A percentile compares a stretch with the other conserved stretches of the same genome.
Evolutionary conservation across 1,140 invertebrate species (phyloP).

Genomic region (Macrocentrus cingulum): DNA sequence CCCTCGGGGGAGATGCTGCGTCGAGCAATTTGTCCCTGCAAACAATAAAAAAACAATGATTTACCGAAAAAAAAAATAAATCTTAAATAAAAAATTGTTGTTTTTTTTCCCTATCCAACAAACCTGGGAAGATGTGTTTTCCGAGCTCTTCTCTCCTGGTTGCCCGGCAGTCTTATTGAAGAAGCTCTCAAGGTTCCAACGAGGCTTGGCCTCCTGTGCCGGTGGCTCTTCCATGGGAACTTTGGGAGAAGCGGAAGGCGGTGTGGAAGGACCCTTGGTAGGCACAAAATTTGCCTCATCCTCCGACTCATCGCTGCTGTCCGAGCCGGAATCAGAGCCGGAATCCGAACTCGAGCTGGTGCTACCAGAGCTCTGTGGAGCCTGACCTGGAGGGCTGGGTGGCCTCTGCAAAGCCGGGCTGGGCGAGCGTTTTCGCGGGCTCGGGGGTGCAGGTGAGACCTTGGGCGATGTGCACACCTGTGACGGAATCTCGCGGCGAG

Average conservation of each 20-base stretch:
- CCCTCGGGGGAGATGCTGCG: constrained; percentile 28
- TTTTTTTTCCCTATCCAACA: neutral
- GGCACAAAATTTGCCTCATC: constrained; percentile 45
- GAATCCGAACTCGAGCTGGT: constrained; percentile 59
- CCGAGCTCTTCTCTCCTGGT: constrained; percentile 38
- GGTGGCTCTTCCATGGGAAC: constrained; percentile 46
- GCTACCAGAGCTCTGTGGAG: constrained; percentile 49
- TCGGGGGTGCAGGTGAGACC: constrained; percentile 29
- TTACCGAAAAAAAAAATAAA: constrained; percentile 19
- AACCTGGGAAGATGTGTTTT: constrained; percentile 45
- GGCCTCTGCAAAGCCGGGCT: constrained; percentile 36
- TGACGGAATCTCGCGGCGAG: neutral
- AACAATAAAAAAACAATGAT: constrained; percentile 5
- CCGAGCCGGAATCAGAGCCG: constrained; percentile 56
- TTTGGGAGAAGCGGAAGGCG: constrained; percentile 48
- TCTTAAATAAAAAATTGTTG: no score
- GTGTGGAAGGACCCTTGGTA: constrained; percentile 45
- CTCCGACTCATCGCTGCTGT: constrained; percentile 61
- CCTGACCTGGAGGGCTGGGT: constrained; percentile 45
- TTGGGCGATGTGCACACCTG: constrained; percentile 24
- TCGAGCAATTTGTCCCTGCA: constrained; percentile 24
- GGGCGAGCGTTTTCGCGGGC: constrained; percentile 35
- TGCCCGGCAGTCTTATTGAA: constrained; percentile 47
- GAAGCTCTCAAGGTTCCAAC: constrained; percentile 62
- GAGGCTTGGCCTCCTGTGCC: constrained; percentile 51